These are phyloP conservation scores for Leptatherina wallacei DNA, from an alignment of 2,797 vertebrate genomes.

Conservation along the genomic window DNA sequence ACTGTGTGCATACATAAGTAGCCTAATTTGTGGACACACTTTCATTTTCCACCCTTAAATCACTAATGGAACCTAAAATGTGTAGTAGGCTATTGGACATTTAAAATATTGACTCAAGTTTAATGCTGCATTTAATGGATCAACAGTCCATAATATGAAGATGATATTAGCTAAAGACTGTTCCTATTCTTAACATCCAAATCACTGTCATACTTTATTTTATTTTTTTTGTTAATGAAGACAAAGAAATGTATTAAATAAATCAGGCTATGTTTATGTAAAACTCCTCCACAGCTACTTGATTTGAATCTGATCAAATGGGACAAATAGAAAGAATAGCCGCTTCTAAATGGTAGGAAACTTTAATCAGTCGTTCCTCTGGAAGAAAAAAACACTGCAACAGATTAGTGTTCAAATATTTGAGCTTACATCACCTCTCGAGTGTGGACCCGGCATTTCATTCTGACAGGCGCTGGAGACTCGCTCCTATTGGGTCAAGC, in stretches of 20 bases:
- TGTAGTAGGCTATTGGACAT: too few relatives aligned
- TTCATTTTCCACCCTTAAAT: conserved; percentile 20
- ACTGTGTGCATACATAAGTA: neutral
- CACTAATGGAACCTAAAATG: too few relatives aligned
- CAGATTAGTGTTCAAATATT: conserved; percentile 35
- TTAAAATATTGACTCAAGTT: neutral
- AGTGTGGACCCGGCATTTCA: conserved; percentile 49
- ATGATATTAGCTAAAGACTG: too few relatives aligned
- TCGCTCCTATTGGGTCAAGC: conserved; percentile 78
- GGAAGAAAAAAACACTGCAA: neutral
- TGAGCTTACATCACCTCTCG: conserved; percentile 64
- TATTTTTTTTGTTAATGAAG: neutral
- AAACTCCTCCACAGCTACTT: neutral
- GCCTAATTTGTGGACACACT: neutral
- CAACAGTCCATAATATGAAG: too few relatives aligned
- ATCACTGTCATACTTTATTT: too few relatives aligned
- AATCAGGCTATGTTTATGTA: neutral
- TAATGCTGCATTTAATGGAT: neutral
- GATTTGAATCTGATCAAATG: neutral
- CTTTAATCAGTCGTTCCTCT: neutral
- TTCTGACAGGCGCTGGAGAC: conserved; percentile 73
- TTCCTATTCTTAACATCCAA: too few relatives aligned
- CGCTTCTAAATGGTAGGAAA: neutral
- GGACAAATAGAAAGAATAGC: too few relatives aligned
- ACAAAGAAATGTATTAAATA: neutral